Conservation (phyloP, 2,797 vertebrate species). For the Catamblyrhynchus diadema region DNA sequence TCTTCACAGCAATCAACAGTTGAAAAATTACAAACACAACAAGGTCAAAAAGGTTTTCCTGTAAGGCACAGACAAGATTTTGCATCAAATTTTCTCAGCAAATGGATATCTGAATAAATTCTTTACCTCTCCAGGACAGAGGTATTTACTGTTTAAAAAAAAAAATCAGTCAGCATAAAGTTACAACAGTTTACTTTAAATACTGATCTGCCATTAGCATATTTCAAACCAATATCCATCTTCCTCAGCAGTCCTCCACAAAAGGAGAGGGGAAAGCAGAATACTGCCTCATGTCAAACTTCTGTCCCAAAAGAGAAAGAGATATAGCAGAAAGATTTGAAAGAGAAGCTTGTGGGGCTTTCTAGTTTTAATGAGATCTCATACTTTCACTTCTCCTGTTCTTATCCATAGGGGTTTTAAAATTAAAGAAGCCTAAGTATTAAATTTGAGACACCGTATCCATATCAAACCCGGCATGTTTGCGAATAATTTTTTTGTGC, state of each 20-base stretch:
- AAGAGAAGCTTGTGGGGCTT: not conserved
- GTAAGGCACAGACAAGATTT: conserved; percentile 50
- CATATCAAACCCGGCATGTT: fast-evolving
- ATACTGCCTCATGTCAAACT: not conserved
- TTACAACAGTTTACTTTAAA: not conserved
- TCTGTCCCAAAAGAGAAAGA: not conserved
- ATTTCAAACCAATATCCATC: not conserved
- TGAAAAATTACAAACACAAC: conserved; percentile 57
- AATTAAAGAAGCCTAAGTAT: not conserved
- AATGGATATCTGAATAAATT: conserved; percentile 41
- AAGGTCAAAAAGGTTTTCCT: conserved; percentile 14
- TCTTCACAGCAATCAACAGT: conserved; percentile 65
- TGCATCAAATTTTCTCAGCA: conserved; percentile 70
- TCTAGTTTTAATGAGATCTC: not conserved
- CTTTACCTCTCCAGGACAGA: conserved; percentile 49
- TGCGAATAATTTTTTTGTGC: not conserved
- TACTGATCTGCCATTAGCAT: not conserved
- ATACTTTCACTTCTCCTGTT: not conserved
- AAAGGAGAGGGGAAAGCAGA: not conserved
- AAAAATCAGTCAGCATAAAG: not conserved
- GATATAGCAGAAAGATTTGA: not conserved
- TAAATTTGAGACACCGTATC: not conserved
- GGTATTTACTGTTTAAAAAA: not conserved
- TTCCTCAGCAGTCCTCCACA: not conserved
- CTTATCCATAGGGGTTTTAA: not conserved